Conservation (phyloP, 2,113 vertebrate genomes). For the Ictalurus furcatus region DNA sequence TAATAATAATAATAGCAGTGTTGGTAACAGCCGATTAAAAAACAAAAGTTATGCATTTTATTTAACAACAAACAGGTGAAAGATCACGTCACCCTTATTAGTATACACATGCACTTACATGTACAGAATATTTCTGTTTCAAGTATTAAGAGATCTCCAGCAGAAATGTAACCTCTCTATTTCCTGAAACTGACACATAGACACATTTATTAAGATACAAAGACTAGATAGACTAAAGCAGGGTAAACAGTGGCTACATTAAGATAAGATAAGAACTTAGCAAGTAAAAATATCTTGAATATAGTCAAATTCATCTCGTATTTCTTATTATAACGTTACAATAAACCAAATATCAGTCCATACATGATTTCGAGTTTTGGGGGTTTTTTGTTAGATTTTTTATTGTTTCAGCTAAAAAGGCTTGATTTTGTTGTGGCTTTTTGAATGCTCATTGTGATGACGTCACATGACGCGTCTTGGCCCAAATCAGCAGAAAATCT, state of each 20-base stretch:
- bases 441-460: no score
- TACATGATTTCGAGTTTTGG: no score
- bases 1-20: no score
- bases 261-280: slow-evolving; percentile 40
- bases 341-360: no score
- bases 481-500: no score
- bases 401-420: no score
- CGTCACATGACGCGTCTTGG: no score
- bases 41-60: background rate
- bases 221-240: slow-evolving; percentile 17
- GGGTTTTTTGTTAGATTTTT: no score
- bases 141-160: slow-evolving; percentile 59
- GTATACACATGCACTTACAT: background rate
- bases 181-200: slow-evolving; percentile 41
- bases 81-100: background rate
- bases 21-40: background rate
- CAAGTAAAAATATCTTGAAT: no score
- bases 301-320: no score
- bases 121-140: slow-evolving; percentile 29
- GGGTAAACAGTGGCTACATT: slow-evolving; percentile 44
- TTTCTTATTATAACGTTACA: no score
- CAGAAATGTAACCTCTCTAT: slow-evolving; percentile 60
- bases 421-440: no score
- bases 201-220: slow-evolving; percentile 47
- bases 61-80: background rate